Evolutionary conservation across 2,888 invertebrate species (phyloP), one percentile per base, ranked within the genome.

Genomic region (Aporophyla nigra): DNA sequence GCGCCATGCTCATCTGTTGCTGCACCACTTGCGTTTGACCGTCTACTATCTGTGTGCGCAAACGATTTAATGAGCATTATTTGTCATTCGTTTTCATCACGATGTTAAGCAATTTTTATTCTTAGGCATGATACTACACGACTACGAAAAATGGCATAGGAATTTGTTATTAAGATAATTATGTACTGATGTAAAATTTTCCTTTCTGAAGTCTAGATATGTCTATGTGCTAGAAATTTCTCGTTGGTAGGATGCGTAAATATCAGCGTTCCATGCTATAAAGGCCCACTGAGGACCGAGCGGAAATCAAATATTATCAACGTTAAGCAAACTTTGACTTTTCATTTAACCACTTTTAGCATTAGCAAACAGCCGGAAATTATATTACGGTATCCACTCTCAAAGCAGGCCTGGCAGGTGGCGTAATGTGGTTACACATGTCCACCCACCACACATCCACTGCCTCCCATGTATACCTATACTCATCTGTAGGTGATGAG

Each of bases 1-100:
- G 96, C 0, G 96, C 89, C 96, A 96, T 96, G 73, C 92, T 96
- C 86, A 96, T 94, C 88, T 96, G 96, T 71, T 95, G 96, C 88
- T 95, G 95, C 4, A 95, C 93, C 40, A 95, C 95, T 92, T 96
- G 95, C 1, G 91, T 86, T 89, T 96, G 96, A 74, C 94, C 92
- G 86, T 96, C 96, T 75, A 95, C 94, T 86, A 96, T 92, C 94
- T 96, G 90, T 62, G 40, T 69, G 19, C 5, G 6, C 2, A 84
- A 74, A 80, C 46, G 10, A 4, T 67, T 33, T 3, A 33, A 33
- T 54, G 5, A 56, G 7, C 56, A 51, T 78, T 24, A 65, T 54
- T 68, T 53, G n/a, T 27, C 14, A 46, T 46, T 53, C 3, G 33
- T 33, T 33, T 33, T 33, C 14, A 43, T 51, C 27, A 33, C 9